Base-by-base conservation (phyloP, 2,888 invertebrate species). In the Thera obeliscata region DNA sequence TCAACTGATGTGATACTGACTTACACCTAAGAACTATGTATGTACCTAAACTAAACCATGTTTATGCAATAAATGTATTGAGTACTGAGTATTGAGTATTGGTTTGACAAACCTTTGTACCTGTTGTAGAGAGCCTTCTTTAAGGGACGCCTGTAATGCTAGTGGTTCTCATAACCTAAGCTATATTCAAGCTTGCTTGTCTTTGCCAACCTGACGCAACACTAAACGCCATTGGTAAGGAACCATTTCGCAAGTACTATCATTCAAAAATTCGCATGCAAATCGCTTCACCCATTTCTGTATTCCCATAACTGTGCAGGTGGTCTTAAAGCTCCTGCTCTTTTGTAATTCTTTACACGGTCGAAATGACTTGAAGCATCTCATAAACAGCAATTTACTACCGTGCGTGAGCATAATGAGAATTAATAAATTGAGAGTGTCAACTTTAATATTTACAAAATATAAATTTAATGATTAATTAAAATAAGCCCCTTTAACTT, bases 241-340 rank as follows among this genome's bases (percentile, higher is more conserved):
- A 52, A 52, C 50, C 50, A 52, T 52, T 52, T 35, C 35, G 54
- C 35, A 54, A 54, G 5, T 41, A 41, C 41, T 7, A 35, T 54
- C 22, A 33, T 35, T 11, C 33, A 48, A 46, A 57, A 43, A 50
- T 50, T 56, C 46, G 57, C 57, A 11, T 46, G 43, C 2, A 57
- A 33, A 46, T 57, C 33, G 33, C 22, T 43, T 57, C 9, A 57
- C 33, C 2, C 33, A 35, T 57, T 57, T 46, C 46, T 11, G 12
- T 9, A 46, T 33, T 4, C 2, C 41, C 7, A 41, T 22, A 22
- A 22, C 22, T 22, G 22, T 41, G 5, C 41, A 41, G 41, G 41
- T 48, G 46, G 5, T 48, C 12, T 50, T 50, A 22, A 50, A 49
- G 22, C 12, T 49, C n/a, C n/a, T 2, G 22, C 6, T 41, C 41